Percentiles rank a stretch among this genome's conserved stretches.
These are phyloP conservation scores for Actias luna DNA, from an alignment of 2,888 invertebrate genomes.

Conservation along the genomic window DNA sequence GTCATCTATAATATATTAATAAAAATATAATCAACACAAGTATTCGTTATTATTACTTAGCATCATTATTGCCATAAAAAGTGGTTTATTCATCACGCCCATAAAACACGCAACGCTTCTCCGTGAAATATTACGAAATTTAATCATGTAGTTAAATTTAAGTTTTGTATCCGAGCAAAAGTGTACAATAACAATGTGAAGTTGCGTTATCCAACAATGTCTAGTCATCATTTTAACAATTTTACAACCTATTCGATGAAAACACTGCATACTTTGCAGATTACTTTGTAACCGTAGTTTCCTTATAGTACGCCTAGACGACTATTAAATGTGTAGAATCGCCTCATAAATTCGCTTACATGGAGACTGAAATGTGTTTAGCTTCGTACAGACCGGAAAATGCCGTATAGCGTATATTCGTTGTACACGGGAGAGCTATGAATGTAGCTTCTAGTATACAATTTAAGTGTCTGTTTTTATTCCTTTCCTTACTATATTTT, in stretches of 20 bases:
- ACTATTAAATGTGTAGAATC: not conserved
- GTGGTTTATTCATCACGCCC: too few species aligned
- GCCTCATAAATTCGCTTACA: constrained; percentile 8
- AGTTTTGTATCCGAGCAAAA: too few species aligned
- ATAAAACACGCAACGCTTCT: too few species aligned
- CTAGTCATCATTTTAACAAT: not conserved
- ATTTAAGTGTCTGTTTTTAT: not conserved
- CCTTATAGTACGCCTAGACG: not conserved
- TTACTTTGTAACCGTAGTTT: not conserved
- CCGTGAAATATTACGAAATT: too few species aligned
- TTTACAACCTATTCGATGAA: not conserved
- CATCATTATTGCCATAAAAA: too few species aligned
- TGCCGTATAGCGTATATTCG: not conserved
- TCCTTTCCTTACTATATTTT: not conserved
- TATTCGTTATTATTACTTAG: too few species aligned
- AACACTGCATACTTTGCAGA: not conserved
- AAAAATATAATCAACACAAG: too few species aligned
- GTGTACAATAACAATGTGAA: not conserved
- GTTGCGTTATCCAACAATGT: not conserved
- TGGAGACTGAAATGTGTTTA: not conserved
- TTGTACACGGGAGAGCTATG: not conserved
- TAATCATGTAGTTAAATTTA: too few species aligned
- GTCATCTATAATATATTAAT: too few species aligned
- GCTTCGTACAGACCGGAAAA: constrained; percentile 1
- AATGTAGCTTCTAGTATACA: not conserved